These are phyloP conservation scores for Recurvirostra avosetta DNA, from an alignment of 2,113 vertebrate genomes.

Conservation along the genomic window DNA sequence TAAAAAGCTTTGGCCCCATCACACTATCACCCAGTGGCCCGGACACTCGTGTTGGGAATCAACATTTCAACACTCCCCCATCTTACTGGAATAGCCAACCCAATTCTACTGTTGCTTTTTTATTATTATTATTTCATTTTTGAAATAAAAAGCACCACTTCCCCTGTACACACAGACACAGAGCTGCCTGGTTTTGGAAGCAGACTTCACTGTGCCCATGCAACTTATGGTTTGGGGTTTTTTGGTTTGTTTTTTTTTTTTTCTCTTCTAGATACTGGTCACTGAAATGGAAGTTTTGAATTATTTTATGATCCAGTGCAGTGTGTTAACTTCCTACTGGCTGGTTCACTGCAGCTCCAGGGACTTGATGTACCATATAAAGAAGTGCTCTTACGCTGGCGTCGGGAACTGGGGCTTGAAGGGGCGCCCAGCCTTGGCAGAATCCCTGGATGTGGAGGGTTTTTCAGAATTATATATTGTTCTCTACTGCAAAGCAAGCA, in stretches of 20 bases:
- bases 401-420: not conserved
- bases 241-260: not conserved
- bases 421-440: not conserved
- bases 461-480: not conserved
- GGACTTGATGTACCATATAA: not conserved
- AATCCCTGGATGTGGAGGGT: not conserved
- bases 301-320: not conserved
- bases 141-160: not conserved
- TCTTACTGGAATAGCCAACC: not conserved
- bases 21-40: accelerated
- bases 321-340: not conserved
- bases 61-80: not conserved
- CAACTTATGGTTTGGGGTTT: not conserved
- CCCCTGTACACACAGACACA: accelerated
- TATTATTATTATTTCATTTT: not conserved
- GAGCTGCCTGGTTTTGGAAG: not conserved
- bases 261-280: not conserved
- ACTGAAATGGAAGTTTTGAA: not conserved
- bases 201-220: not conserved
- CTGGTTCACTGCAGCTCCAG: not conserved
- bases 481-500: not conserved
- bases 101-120: not conserved
- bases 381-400: no score
- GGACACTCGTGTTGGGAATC: accelerated
- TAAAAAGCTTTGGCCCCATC: accelerated